Percentiles rank a stretch among this genome's conserved stretches.
Conservation (phyloP, 2,888 invertebrate genomes). For the Chaetoderma sp. region DNA sequence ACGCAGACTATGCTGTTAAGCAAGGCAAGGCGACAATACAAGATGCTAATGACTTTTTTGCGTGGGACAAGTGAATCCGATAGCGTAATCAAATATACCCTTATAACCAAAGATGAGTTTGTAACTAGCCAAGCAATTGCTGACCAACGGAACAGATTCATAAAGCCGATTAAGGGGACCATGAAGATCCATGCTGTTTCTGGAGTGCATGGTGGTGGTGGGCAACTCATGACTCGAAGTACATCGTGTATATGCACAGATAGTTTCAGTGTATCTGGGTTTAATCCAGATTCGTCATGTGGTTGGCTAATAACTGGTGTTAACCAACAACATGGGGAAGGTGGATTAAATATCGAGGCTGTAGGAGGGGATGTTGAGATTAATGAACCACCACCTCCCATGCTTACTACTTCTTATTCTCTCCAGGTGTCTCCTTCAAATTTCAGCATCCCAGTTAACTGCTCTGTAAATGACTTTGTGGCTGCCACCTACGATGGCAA, state of each 20-base stretch:
- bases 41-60: constrained; percentile 16
- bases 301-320: not conserved
- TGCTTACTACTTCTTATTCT: too few species aligned
- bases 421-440: too few species aligned
- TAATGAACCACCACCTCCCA: too few species aligned
- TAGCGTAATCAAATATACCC: constrained; percentile 1
- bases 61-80: constrained; percentile 5
- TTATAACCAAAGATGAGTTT: constrained; percentile 6
- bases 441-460: not conserved
- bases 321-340: too few species aligned
- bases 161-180: constrained; percentile 12
- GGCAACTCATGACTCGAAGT: not conserved
- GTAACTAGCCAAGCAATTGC: not conserved
- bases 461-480: constrained; percentile 10
- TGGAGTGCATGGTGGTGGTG: not conserved
- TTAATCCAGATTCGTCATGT: not conserved
- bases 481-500: constrained; percentile 13
- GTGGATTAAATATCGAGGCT: too few species aligned
- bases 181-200: constrained; percentile 11
- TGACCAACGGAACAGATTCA: not conserved
- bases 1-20: constrained; percentile 17
- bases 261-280: constrained; percentile 13
- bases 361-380: too few species aligned
- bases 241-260: constrained; percentile 23
- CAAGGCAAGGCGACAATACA: constrained; percentile 13